Conservation (phyloP, 35 echinoderm and acorn worm species). For the Holothuria glaberrima region DNA sequence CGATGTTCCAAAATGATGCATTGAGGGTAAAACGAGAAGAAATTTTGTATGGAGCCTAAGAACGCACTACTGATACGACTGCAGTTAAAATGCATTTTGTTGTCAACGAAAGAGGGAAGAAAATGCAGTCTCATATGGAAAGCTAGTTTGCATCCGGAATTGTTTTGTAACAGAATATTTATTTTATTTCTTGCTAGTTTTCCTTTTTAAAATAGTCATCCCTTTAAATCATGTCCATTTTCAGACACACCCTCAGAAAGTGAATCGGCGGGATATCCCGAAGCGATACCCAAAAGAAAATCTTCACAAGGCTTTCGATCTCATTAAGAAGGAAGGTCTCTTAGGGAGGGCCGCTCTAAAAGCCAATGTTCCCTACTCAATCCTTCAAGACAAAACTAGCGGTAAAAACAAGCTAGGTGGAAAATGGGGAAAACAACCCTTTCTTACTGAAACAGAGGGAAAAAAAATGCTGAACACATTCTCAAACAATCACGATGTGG, state of each 20-base stretch:
- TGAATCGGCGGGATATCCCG: not conserved
- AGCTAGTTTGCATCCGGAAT: too few relatives aligned
- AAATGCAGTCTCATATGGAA: too few relatives aligned
- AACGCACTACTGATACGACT: too few relatives aligned
- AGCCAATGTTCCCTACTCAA: not conserved
- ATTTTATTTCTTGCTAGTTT: too few relatives aligned
- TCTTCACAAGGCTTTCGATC: not conserved
- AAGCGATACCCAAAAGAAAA: not conserved
- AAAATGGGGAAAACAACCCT: not conserved
- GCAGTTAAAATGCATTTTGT: too few relatives aligned
- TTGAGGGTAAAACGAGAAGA: not conserved
- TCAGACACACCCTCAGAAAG: not conserved
- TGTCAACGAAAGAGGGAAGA: too few relatives aligned
- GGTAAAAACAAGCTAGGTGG: not conserved
- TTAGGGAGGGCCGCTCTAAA: not conserved
- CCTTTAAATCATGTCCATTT: not conserved
- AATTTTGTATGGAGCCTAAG: not conserved
- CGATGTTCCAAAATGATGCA: not conserved
- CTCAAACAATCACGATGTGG: not conserved
- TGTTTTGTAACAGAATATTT: too few relatives aligned
- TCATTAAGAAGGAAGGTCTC: not conserved
- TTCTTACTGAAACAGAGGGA: not conserved
- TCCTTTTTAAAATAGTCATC: too few relatives aligned
- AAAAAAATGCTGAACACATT: not conserved
- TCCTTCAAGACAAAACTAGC: not conserved